These are phyloP conservation scores for Misgurnus anguillicaudatus DNA, from an alignment of 2,113 vertebrate species.

Conservation along the genomic window DNA sequence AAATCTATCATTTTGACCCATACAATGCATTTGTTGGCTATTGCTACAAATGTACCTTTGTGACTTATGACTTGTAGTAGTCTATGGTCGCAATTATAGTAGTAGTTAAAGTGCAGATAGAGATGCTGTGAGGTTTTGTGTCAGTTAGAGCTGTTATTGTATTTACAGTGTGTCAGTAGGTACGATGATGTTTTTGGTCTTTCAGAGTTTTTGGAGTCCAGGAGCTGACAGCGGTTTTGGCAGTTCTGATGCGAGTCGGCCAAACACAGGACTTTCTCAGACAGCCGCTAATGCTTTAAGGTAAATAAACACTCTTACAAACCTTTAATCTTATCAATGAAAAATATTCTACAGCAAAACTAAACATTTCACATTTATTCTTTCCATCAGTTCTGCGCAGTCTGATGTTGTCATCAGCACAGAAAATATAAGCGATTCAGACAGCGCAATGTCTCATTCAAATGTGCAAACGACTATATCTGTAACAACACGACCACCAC, in stretches of 20 bases:
- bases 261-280: conserved; percentile 54
- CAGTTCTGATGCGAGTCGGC: conserved; percentile 65
- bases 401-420: conserved; percentile 12
- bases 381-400: conserved; percentile 1
- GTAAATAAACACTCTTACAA: conserved; percentile 48
- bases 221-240: conserved; percentile 72
- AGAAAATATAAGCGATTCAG: conserved; percentile 55
- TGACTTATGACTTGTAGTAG: no score
- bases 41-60: no score
- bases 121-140: background rate
- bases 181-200: conserved; percentile 12
- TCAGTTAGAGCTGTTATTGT: background rate
- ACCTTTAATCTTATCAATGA: background rate
- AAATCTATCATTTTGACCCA: no score
- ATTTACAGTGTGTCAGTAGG: background rate
- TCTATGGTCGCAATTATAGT: no score
- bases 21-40: no score
- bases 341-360: no score
- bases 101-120: no score
- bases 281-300: conserved; percentile 57
- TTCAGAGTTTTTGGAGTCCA: conserved; percentile 66
- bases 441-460: conserved; percentile 67
- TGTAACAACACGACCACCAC: background rate
- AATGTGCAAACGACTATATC: conserved; percentile 63
- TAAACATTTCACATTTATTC: background rate